Evolutionary conservation across 92 coral and sea anemone species (phyloP).

Genomic region (Phymanthus crucifer): DNA sequence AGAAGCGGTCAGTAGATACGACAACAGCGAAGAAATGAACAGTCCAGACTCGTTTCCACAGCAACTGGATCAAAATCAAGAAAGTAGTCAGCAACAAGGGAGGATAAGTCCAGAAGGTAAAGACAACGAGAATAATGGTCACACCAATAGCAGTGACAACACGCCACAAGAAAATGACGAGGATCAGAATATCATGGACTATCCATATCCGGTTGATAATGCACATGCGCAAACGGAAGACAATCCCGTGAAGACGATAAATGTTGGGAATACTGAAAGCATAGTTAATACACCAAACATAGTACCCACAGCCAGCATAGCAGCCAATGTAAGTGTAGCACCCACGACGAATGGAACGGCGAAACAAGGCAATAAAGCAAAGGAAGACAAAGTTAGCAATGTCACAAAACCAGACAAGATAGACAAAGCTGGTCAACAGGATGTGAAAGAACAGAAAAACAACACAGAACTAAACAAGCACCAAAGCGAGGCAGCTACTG

Average conservation of each 20-base stretch:
- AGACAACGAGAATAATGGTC: not conserved
- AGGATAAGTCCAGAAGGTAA: not conserved
- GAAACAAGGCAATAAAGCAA: not conserved
- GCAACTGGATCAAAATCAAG: not conserved
- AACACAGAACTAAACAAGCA: not conserved
- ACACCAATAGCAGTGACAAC: not conserved
- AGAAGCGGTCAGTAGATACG: not conserved
- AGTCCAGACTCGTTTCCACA: not conserved
- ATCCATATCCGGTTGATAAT: slow-evolving; percentile 28
- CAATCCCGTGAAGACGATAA: not conserved
- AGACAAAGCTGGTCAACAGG: not conserved
- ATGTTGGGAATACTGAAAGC: not conserved
- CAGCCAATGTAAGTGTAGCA: no score
- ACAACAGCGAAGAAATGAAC: slow-evolving; percentile 1
- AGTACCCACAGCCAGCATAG: not conserved
- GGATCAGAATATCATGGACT: slow-evolving; percentile 16
- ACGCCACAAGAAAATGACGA: not conserved
- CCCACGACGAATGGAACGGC: not conserved
- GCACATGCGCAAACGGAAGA: slow-evolving; percentile 14
- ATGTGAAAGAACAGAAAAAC: not conserved
- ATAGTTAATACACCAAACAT: not conserved
- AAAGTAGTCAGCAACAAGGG: not conserved
- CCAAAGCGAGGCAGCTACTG: not conserved
- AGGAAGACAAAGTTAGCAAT: no score
- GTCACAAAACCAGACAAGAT: not conserved